Base-by-base conservation (phyloP, 2,113 vertebrate species). In the Ancistrus triradiatus region DNA sequence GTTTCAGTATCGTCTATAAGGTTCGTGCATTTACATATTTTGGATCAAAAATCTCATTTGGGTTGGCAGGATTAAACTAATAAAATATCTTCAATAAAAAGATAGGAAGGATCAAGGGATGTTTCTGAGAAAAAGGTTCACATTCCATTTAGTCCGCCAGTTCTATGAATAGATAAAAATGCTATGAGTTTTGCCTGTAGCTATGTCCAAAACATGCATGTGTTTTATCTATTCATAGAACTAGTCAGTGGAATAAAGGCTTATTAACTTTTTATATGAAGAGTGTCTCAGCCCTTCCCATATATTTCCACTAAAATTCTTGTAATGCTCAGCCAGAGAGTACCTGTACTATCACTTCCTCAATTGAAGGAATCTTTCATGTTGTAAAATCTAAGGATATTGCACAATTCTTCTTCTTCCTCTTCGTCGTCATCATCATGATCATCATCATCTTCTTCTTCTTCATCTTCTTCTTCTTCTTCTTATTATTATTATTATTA, bases 161-260 rank as follows among this genome's bases (percentile, higher is more conserved):
- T 65, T 56, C 51, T 65, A 22, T 56, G 63, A 65, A 64, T 19
- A 64, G 62, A 55, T 63, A 46, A 64, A 56, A 64, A 37, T 18
- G 21, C 51, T 18, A 2, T 35, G 10, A 35, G 31, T 55, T 37
- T 55, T 35, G 31, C 18, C 51, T 37, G 31, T 21, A 37, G 31
- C 31, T 55, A 35, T 47, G 42, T 9, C 19, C 14, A 15, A 56
- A 64, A 65, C 42, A 46, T 10, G 21, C 42, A 37, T 56, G 42
- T 37, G 51, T 47, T 65, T 24, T 47, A 65, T 55, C 42, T 65
- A 65, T 35, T 46, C 62, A 55, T 64, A 64, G 35, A 53, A 53
- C 22, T 44, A 14, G 17, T 64, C 27, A 46, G 7, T 56, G 15
- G 40, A 65, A 56, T 47, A 37, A 44, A 56, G 42, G 51, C 17